A percentile compares a stretch with the other conserved stretches of the same genome.
Conservation (phyloP, 2,888 invertebrate genomes). For the Drosophila merina region DNA sequence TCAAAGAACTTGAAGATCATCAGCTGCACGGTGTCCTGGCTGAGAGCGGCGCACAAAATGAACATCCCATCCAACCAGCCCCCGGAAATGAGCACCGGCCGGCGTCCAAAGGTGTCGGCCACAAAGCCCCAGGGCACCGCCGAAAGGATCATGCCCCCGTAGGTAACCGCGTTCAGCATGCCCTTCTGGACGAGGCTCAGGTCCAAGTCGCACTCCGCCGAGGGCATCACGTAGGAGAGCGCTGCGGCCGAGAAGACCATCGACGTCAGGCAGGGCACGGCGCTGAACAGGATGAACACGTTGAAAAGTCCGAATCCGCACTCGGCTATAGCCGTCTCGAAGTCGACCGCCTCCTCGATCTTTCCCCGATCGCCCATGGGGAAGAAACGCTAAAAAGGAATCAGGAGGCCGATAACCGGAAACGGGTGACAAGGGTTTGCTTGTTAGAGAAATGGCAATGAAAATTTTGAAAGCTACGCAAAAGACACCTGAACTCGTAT, state of each 20-base stretch:
- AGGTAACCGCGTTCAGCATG: conserved; percentile 88
- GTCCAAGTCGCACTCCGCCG: conserved; percentile 89
- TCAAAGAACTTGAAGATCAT: conserved; percentile 88
- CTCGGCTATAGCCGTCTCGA: conserved; percentile 88
- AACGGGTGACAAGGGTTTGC: neutral
- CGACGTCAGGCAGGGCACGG: conserved; percentile 87
- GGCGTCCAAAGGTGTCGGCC: conserved; percentile 89
- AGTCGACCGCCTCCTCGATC: conserved; percentile 84
- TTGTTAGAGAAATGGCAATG: neutral
- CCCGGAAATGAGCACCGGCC: conserved; percentile 88
- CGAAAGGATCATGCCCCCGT: conserved; percentile 91
- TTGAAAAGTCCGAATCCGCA: conserved; percentile 90
- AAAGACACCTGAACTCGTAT: conserved; percentile 15
- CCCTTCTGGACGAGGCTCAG: conserved; percentile 89
- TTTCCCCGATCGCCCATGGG: conserved; percentile 35
- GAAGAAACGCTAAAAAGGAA: neutral
- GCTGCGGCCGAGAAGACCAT: conserved; percentile 89
- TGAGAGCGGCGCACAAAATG: conserved; percentile 87
- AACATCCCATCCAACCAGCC: conserved; percentile 87
- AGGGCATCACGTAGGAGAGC: conserved; percentile 89
- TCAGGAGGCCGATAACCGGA: neutral
- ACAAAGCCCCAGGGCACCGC: conserved; percentile 91
- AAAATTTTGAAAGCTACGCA: conserved; percentile 48
- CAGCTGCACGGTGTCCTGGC: conserved; percentile 87
- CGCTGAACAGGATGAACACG: conserved; percentile 86